phyloP scores from a whole-genome alignment of 2,797 vertebrate species.

The Phataginus tricuspis region DNA sequence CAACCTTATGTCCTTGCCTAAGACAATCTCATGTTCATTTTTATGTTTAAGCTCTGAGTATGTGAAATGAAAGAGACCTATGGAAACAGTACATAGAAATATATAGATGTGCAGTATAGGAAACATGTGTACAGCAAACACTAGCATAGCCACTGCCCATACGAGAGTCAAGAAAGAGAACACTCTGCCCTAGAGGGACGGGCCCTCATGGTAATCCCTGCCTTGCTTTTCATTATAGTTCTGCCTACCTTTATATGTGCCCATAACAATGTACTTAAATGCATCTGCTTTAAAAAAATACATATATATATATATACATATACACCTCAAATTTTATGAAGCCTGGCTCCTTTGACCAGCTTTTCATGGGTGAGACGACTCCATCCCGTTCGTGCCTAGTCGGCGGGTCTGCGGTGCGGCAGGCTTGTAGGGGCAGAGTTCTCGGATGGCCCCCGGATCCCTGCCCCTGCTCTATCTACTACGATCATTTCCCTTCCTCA shows the following conservation, averaged over 20 bases:
- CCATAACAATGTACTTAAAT: neutral
- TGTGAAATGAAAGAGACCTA: constrained; percentile 7
- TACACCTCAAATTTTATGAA: neutral
- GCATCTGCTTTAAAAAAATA: neutral
- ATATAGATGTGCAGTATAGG: neutral
- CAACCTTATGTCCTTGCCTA: neutral
- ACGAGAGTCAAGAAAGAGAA: neutral
- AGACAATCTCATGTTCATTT: neutral
- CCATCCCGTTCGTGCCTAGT: neutral
- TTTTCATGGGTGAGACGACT: neutral
- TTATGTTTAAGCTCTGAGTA: neutral
- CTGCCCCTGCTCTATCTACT: neutral
- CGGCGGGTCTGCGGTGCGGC: neutral
- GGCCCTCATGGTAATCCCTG: neutral
- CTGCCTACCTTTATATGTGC: too few relatives aligned
- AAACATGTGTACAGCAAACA: neutral
- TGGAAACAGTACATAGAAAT: neutral
- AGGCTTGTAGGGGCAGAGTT: neutral
- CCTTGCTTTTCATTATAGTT: neutral
- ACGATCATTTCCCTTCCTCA: neutral
- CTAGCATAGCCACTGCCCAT: neutral
- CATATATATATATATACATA: neutral
- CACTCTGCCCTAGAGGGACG: neutral
- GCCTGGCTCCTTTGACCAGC: neutral
- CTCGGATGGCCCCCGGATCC: too few relatives aligned